A percentile compares a stretch with the other conserved stretches of the same genome.
Conservation (phyloP, 2,888 invertebrate genomes). For the Pristionchus maxplancki region DNA sequence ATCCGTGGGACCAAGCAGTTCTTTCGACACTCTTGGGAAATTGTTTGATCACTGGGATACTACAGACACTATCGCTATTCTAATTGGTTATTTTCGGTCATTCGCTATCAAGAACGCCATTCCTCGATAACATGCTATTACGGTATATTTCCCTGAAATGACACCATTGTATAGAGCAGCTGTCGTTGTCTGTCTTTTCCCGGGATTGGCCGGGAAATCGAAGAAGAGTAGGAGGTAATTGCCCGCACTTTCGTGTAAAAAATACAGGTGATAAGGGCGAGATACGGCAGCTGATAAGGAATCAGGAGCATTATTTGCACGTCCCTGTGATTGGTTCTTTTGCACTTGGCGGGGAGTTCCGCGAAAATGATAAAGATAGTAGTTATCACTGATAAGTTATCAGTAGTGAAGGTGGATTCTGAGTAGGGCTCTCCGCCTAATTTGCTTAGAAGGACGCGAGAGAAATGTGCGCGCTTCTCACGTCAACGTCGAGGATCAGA, state of each 20-base stretch:
- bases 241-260: neutral
- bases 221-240: neutral
- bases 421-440: no score
- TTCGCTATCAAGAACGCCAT: neutral
- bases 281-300: no score
- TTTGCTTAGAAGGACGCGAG: no score
- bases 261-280: neutral
- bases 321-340: neutral
- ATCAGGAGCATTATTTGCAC: neutral
- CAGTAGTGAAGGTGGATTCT: no score
- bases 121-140: constrained; percentile 3
- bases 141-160: neutral
- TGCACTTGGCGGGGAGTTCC: neutral
- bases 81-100: neutral
- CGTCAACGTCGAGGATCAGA: no score
- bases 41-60: neutral
- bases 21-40: no score
- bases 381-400: no score
- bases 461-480: no score
- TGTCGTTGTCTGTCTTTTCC: neutral
- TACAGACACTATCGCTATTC: neutral
- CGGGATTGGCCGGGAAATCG: neutral
- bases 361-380: no score
- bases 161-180: neutral
- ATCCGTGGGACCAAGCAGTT: no score